Evolutionary conservation across 2,888 invertebrate genomes (phyloP).

Genomic region (Spodoptera picta): DNA sequence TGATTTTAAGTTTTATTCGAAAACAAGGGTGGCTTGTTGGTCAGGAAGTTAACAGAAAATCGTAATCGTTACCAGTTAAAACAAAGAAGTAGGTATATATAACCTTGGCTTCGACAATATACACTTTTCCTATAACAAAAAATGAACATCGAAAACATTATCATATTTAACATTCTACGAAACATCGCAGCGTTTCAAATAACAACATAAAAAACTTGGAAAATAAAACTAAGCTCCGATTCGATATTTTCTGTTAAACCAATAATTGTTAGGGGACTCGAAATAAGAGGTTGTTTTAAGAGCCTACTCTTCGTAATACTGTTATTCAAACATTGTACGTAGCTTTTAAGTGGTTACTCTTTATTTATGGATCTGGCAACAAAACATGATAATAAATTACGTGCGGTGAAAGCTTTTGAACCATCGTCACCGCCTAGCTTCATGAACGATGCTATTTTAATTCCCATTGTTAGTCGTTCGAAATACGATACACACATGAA

Average conservation of each 20-base stretch:
- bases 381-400: slow-evolving; percentile 61
- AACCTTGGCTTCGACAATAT: not conserved
- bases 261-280: slow-evolving; percentile 21
- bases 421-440: slow-evolving; percentile 43
- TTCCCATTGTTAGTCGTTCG: slow-evolving; percentile 33
- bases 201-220: not conserved
- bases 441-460: slow-evolving; percentile 4
- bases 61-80: too few relatives aligned
- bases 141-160: not conserved
- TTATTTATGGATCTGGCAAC: slow-evolving; percentile 55
- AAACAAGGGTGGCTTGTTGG: too few relatives aligned
- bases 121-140: not conserved
- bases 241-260: slow-evolving; percentile 16
- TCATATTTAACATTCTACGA: too few relatives aligned
- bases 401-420: slow-evolving; percentile 46
- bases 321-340: slow-evolving; percentile 44
- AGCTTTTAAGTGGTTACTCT: slow-evolving; percentile 56
- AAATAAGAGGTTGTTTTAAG: slow-evolving; percentile 35
- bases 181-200: too few relatives aligned
- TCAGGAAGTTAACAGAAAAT: too few relatives aligned
- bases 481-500: slow-evolving; percentile 37
- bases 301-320: slow-evolving; percentile 14
- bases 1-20: too few relatives aligned
- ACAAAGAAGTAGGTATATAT: too few relatives aligned
- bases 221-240: slow-evolving; percentile 6